Evolutionary conservation across 2,797 vertebrate genomes (phyloP).

Genomic region (Pteropus rufus): DNA sequence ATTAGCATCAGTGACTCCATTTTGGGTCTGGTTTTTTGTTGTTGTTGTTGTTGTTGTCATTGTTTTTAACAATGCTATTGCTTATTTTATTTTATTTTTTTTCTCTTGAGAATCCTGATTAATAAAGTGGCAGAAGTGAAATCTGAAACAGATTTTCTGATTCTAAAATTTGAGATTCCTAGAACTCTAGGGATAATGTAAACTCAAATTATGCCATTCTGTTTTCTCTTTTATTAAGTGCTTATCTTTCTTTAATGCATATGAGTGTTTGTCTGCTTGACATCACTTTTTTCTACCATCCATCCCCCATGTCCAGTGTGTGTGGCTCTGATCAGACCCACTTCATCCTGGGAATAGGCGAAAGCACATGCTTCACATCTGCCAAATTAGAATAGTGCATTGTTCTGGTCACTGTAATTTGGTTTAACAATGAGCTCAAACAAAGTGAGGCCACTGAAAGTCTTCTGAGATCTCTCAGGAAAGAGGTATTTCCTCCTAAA

Average conservation of each 20-base stretch:
- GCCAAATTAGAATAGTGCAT: neutral
- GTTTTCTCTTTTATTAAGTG: neutral
- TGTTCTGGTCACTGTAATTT: neutral
- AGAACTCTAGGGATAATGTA: neutral
- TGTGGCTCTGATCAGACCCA: neutral
- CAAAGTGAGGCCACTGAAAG: neutral
- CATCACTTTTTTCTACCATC: rapidly evolving
- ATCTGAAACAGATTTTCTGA: neutral
- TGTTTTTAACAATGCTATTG: neutral
- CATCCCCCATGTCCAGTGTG: neutral
- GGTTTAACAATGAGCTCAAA: neutral
- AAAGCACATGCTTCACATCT: neutral
- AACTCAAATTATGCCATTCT: neutral
- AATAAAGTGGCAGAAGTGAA: neutral
- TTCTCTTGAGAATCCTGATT: neutral
- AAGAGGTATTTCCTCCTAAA: neutral
- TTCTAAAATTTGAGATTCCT: neutral
- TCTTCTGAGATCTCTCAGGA: neutral
- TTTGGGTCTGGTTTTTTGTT: neutral
- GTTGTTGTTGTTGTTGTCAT: too few relatives aligned
- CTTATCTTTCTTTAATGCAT: neutral
- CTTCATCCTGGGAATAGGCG: too few relatives aligned
- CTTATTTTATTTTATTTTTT: neutral
- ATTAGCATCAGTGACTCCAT: neutral
- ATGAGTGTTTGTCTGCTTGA: neutral